Conservation (phyloP, 2,113 vertebrate genomes). For the Tragelaphus strepsiceros region DNA sequence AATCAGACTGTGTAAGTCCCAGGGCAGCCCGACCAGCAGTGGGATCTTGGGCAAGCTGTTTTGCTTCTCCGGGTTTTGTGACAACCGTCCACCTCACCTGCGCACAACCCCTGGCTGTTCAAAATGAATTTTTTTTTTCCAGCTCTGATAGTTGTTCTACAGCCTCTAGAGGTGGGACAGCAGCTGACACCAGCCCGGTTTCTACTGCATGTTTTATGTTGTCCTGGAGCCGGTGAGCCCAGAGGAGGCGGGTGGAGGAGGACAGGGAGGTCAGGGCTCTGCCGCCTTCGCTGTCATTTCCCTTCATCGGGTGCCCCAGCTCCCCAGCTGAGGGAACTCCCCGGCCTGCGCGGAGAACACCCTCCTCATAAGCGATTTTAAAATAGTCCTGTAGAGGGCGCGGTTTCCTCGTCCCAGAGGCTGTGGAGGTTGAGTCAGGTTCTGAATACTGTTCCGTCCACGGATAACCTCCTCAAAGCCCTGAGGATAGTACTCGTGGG, state of each 20-base stretch:
- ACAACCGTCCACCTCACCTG: fast-evolving
- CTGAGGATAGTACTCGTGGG: not conserved
- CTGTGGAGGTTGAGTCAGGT: not conserved
- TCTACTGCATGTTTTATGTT: not conserved
- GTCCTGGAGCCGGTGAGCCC: not conserved
- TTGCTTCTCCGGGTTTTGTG: not conserved
- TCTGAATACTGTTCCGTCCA: not conserved
- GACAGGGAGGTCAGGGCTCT: not conserved
- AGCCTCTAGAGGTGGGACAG: not conserved
- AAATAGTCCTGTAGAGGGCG: constrained; percentile 44
- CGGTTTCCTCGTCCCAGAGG: not conserved
- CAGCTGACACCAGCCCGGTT: not conserved
- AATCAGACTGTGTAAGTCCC: not conserved
- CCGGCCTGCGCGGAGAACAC: not conserved
- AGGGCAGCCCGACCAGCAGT: not conserved
- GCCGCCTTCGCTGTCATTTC: not conserved
- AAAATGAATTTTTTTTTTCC: not conserved
- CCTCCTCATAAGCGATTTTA: not conserved
- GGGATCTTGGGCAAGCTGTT: not conserved
- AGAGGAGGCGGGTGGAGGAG: not conserved
- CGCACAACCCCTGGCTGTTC: not conserved
- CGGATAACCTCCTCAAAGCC: not conserved
- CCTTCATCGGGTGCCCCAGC: not conserved
- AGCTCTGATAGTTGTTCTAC: not conserved
- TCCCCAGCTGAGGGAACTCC: not conserved